A percentile compares a stretch with the other conserved stretches of the same genome.
phyloP scores from a whole-genome alignment of 2,888 invertebrate genomes.

The Volucella inflata region DNA sequence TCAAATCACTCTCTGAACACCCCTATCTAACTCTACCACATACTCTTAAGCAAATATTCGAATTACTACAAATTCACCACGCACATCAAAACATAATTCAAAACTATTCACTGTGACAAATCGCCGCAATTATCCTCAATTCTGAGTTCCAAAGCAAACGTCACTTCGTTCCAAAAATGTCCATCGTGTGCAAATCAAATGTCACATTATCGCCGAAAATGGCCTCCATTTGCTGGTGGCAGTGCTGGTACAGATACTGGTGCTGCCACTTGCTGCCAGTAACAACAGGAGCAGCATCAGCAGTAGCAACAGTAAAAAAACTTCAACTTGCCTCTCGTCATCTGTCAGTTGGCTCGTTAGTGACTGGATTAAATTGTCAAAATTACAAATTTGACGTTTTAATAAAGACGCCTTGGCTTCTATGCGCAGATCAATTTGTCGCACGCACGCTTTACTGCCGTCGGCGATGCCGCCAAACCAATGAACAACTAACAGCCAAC shows the following conservation, averaged over 20 bases:
- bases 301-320: too few relatives aligned
- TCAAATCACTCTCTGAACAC: too few relatives aligned
- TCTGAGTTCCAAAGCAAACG: conserved; percentile 21
- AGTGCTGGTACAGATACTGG: neutral
- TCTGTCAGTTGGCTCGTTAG: conserved; percentile 53
- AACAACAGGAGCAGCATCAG: too few relatives aligned
- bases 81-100: conserved; percentile 53
- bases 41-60: conserved; percentile 29
- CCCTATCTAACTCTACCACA: neutral
- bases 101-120: conserved; percentile 43
- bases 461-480: neutral
- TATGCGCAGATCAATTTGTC: conserved; percentile 61
- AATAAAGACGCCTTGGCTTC: conserved; percentile 62
- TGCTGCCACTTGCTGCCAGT: neutral
- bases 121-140: conserved; percentile 52
- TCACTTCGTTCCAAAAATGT: conserved; percentile 59
- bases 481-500: neutral
- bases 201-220: conserved; percentile 40
- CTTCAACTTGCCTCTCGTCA: conserved; percentile 22
- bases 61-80: conserved; percentile 60
- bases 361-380: conserved; percentile 69
- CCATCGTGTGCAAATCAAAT: conserved; percentile 45
- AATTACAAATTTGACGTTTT: conserved; percentile 69
- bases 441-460: conserved; percentile 52
- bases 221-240: neutral